Evolutionary conservation across 1,140 invertebrate species (phyloP), one percentile per base, ranked within the genome.

Genomic region (Pachypsylla venusta): DNA sequence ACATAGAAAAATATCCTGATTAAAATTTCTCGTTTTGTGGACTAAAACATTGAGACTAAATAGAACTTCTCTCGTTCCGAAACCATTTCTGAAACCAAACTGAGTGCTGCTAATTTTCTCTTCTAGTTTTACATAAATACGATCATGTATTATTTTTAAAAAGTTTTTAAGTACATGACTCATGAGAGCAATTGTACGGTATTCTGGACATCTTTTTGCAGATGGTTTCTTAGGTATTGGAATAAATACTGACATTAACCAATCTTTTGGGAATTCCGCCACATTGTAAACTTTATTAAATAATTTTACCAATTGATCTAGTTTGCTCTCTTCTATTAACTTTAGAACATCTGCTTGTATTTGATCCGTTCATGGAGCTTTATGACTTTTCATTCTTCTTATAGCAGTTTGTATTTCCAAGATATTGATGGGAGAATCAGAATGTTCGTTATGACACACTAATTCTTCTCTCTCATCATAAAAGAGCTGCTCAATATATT

Each of bases 1-100:
- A n/a, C n/a, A 40, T 60, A 65, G 2, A 42, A 27, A 56, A 53
- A 66, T 13, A 66, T 56, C 35, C 60, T 39, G 16, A 28, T 27
- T 25, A 62, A 64, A 2, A 64, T 54, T 40, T 64, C 60, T 20
- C 25, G 55, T 61, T 54, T 54, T 60, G 26, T 66, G 64, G 4
- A 60, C 54, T 22, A 63, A 26, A 16, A 66, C 39, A 16, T 65
- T 58, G 24, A 67, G 59, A 2, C 24, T 16, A 30, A 67, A 61
- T 13, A 66, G 30, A 24, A 63, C 67, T 56, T 66, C 64, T 56
- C 61, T 42, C 30, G 64, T 66, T 13, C 64, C 66, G 24, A 55
- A 14, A 55, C 54, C 63, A 14, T 57, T 58, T 54, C 60, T 40
- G 57, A 66, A 65, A n/a, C 65, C 64, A 61, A 67, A 64, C 60